Conservation (phyloP, 2,888 invertebrate genomes). For the Ormyrus rosae region DNA sequence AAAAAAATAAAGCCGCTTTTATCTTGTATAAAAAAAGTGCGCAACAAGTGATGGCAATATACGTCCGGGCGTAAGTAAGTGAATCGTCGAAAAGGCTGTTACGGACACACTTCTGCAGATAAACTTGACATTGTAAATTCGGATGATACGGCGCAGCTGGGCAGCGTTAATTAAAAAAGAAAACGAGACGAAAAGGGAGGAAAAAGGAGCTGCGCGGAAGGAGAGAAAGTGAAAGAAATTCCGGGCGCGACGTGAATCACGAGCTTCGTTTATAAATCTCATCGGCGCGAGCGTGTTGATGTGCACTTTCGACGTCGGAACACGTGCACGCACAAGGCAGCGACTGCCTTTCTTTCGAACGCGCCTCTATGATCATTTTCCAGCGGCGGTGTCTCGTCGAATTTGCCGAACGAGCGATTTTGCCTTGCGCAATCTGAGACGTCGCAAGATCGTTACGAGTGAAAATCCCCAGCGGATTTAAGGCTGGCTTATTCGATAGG, state of each 20-base stretch:
- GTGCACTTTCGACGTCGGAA: conserved; percentile 29
- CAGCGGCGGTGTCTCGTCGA: background rate
- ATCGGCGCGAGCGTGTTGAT: conserved; percentile 12
- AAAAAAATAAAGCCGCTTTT: background rate
- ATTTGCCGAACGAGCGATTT: background rate
- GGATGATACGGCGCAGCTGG: background rate
- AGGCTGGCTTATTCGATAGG: background rate
- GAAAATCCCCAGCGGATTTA: no score
- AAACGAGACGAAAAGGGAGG: background rate
- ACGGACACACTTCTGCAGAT: background rate
- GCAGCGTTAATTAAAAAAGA: background rate
- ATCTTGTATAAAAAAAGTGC: conserved; percentile 20
- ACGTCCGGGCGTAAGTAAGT: background rate
- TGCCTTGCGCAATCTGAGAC: background rate
- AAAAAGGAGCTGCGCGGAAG: background rate
- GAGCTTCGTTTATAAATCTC: conserved; percentile 43
- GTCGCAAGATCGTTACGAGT: no score
- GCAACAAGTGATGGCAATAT: background rate
- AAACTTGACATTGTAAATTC: conserved; percentile 32
- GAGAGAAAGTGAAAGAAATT: conserved; percentile 31
- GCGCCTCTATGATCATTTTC: background rate
- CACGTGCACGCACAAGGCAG: background rate
- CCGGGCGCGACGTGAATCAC: conserved; percentile 24
- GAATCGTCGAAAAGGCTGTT: conserved; percentile 11
- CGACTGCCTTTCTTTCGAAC: conserved; percentile 14